Conservation (phyloP, 2,113 vertebrate species). For the Pelmatolapia mariae region DNA sequence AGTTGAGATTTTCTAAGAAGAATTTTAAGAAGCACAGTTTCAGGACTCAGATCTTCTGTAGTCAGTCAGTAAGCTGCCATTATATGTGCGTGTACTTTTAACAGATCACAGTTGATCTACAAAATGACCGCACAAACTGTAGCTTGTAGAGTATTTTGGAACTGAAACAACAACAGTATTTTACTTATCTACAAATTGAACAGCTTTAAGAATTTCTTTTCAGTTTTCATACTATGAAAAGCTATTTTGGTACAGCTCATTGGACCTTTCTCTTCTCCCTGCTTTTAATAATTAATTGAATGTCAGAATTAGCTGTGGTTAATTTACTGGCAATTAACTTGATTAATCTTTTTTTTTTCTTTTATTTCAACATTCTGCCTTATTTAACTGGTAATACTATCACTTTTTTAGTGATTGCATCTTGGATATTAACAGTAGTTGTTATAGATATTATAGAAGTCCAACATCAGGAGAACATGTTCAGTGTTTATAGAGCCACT, state of each 20-base stretch:
- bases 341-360: neutral
- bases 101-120: neutral
- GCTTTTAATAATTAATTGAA: neutral
- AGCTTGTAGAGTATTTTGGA: neutral
- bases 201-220: neutral
- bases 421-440: neutral
- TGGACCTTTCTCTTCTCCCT: neutral
- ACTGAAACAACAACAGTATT: neutral
- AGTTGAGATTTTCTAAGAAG: neutral
- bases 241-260: neutral
- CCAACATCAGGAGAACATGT: neutral
- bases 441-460: neutral
- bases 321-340: neutral
- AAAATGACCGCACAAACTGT: neutral
- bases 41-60: neutral
- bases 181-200: neutral
- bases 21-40: neutral
- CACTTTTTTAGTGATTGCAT: neutral
- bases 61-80: neutral
- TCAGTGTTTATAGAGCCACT: neutral
- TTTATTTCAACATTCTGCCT: neutral
- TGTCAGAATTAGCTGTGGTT: neutral
- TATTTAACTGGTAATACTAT: neutral
- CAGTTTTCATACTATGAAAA: neutral
- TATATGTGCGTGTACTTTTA: neutral